Evolutionary conservation across 2,113 vertebrate species (phyloP).

Genomic region (Pyxicephalus adspersus): DNA sequence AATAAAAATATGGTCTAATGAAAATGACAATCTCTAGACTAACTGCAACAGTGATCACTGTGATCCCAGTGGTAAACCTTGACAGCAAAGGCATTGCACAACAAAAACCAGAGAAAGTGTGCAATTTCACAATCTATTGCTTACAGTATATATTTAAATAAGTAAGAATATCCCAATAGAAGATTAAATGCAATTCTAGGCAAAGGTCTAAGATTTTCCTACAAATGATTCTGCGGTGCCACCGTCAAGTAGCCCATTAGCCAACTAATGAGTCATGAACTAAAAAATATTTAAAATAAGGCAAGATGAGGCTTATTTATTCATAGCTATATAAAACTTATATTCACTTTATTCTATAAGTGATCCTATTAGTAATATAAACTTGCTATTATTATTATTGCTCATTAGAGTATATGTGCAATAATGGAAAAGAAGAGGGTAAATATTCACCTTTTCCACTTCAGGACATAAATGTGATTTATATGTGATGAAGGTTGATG

Average conservation of each 20-base stretch:
- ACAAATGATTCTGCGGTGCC: background rate
- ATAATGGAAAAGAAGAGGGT: too few relatives aligned
- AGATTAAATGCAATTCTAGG: conserved; percentile 3
- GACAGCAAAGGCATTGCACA: too few relatives aligned
- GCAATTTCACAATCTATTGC: too few relatives aligned
- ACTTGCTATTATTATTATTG: too few relatives aligned
- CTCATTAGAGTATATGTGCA: too few relatives aligned
- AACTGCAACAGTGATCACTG: background rate
- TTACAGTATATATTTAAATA: too few relatives aligned
- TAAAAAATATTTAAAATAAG: background rate
- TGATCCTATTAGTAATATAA: too few relatives aligned
- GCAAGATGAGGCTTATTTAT: background rate
- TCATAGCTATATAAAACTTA: background rate
- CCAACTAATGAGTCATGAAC: conserved; percentile 15
- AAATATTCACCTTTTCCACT: too few relatives aligned
- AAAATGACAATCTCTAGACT: conserved; percentile 8
- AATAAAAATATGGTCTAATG: conserved; percentile 14
- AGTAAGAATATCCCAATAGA: background rate
- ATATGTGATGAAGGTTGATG: too few relatives aligned
- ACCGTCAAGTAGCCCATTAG: conserved; percentile 29
- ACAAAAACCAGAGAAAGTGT: too few relatives aligned
- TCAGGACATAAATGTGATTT: too few relatives aligned
- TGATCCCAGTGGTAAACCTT: background rate
- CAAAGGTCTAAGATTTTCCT: background rate
- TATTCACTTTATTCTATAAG: background rate